phyloP scores from a whole-genome alignment of 2,113 vertebrate species.

The Scopus umbretta region DNA sequence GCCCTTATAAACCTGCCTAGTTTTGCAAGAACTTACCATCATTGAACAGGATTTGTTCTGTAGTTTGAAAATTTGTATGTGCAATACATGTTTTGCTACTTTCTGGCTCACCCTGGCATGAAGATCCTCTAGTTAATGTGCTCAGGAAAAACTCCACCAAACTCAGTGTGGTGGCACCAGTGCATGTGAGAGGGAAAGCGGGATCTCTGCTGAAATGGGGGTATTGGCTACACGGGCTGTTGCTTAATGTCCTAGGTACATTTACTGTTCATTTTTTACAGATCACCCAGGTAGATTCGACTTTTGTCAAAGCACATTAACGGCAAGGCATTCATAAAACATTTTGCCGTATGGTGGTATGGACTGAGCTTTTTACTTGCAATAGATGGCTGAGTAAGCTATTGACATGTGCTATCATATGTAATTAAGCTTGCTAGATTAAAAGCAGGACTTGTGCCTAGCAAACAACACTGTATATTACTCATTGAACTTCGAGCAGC shows the following conservation, averaged over 20 bases:
- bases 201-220: not conserved
- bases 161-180: not conserved
- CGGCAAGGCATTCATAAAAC: slow-evolving; percentile 41
- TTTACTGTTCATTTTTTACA: not conserved
- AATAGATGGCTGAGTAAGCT: slow-evolving; percentile 41
- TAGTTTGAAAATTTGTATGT: not conserved
- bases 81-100: not conserved
- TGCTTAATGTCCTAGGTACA: not conserved
- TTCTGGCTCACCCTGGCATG: not conserved
- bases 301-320: slow-evolving; percentile 46
- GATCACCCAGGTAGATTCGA: not conserved
- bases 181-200: not conserved
- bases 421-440: slow-evolving; percentile 32
- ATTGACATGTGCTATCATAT: slow-evolving; percentile 45
- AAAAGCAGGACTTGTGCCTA: slow-evolving; percentile 55
- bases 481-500: slow-evolving; percentile 53
- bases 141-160: not conserved
- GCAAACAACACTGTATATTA: slow-evolving; percentile 56
- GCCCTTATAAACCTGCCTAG: not conserved
- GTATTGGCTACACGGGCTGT: not conserved
- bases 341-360: not conserved
- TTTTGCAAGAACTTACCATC: not conserved
- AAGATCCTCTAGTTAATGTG: not conserved
- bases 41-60: not conserved
- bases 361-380: slow-evolving; percentile 12